These are phyloP conservation scores for Archaeoteleia sp. DNA, from an alignment of 2,888 invertebrate genomes.

Conservation along the genomic window DNA sequence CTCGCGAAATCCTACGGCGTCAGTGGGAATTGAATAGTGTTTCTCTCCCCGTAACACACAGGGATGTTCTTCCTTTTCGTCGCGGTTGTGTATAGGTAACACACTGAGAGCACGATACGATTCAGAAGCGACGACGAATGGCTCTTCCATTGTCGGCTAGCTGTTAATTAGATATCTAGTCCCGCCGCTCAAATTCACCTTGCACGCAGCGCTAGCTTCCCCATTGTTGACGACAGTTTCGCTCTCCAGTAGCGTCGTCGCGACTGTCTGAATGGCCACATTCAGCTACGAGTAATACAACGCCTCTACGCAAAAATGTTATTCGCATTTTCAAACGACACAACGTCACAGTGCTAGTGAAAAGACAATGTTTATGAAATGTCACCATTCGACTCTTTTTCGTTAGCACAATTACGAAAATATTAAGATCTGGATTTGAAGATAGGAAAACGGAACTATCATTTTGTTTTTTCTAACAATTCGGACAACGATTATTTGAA, in stretches of 20 bases:
- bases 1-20: slow-evolving; percentile 48
- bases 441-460: no score
- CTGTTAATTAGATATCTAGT: slow-evolving; percentile 74
- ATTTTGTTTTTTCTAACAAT: no score
- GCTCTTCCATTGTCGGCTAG: slow-evolving; percentile 70
- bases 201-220: slow-evolving; percentile 57
- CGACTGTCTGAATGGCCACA: slow-evolving; percentile 49
- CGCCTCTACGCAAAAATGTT: slow-evolving; percentile 21
- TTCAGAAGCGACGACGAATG: slow-evolving; percentile 70
- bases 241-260: slow-evolving; percentile 24
- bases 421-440: no score
- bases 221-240: slow-evolving; percentile 45
- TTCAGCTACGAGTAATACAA: slow-evolving; percentile 30
- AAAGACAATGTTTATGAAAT: no score
- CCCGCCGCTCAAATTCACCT: slow-evolving; percentile 71
- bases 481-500: no score
- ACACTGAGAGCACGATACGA: slow-evolving; percentile 61
- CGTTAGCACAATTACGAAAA: no score
- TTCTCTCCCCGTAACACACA: slow-evolving; percentile 38
- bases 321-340: slow-evolving; percentile 15
- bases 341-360: not conserved
- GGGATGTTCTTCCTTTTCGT: slow-evolving; percentile 52
- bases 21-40: slow-evolving; percentile 49
- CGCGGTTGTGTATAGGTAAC: slow-evolving; percentile 48
- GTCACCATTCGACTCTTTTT: not conserved